Evolutionary conservation across 2,888 invertebrate species (phyloP).

Genomic region (Hartigia nigra): DNA sequence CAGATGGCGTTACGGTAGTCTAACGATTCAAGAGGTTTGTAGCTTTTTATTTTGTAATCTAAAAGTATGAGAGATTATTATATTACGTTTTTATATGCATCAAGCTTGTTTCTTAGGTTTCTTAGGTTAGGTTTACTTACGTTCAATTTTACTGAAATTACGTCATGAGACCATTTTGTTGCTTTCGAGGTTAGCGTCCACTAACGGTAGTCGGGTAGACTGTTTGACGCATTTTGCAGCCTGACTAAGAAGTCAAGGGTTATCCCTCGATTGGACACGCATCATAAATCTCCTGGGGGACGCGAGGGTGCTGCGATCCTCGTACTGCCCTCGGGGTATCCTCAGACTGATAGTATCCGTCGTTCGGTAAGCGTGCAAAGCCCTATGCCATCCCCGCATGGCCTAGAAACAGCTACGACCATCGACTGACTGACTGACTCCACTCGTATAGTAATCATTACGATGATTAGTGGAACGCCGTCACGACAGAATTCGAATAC

Average conservation of each 20-base stretch:
- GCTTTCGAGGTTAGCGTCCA: neutral
- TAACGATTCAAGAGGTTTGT: neutral
- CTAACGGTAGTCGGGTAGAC: slow-evolving; percentile 34
- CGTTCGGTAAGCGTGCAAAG: slow-evolving; percentile 41
- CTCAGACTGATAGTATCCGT: slow-evolving; percentile 46
- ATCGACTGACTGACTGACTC: neutral
- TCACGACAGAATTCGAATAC: slow-evolving; percentile 58
- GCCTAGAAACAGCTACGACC: neutral
- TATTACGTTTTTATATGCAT: too few relatives aligned
- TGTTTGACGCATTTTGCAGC: slow-evolving; percentile 37
- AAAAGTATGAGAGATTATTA: neutral
- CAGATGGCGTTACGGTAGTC: neutral
- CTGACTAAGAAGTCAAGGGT: slow-evolving; percentile 58
- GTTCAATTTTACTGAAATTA: neutral
- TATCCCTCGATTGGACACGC: slow-evolving; percentile 55
- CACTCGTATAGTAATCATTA: slow-evolving; percentile 39
- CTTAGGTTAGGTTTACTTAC: neutral
- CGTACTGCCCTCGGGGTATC: slow-evolving; percentile 29
- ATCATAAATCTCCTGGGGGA: slow-evolving; percentile 55
- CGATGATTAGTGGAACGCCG: slow-evolving; percentile 57
- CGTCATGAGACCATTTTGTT: neutral
- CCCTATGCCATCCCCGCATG: slow-evolving; percentile 26
- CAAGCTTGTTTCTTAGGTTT: too few relatives aligned
- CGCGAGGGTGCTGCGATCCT: slow-evolving; percentile 45
- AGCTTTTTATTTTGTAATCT: neutral